A percentile compares a stretch with the other conserved stretches of the same genome.
phyloP scores from a whole-genome alignment of 2,797 vertebrate genomes.

The Sebastes matsubarae region DNA sequence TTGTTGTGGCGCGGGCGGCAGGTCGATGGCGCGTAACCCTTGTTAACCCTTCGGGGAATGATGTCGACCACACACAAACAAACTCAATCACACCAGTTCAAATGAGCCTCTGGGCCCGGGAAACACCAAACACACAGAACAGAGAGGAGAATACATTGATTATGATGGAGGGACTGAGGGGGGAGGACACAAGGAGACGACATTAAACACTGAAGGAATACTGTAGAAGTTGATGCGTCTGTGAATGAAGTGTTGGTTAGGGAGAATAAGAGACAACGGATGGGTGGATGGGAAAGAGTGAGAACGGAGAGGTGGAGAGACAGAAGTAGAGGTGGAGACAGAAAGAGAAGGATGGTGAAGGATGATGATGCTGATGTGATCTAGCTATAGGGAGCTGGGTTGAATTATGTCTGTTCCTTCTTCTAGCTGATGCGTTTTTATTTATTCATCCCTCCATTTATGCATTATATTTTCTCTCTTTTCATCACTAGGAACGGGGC shows the following conservation, averaged over 20 bases:
- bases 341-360: too few relatives aligned
- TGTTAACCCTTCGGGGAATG: constrained; percentile 85
- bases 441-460: too few relatives aligned
- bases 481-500: too few relatives aligned
- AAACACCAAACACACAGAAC: constrained; percentile 77
- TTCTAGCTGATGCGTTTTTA: too few relatives aligned
- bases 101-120: constrained; percentile 77
- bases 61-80: constrained; percentile 85
- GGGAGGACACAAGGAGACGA: constrained; percentile 5
- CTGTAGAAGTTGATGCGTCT: constrained; percentile 39
- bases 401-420: too few relatives aligned
- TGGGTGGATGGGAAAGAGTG: neutral
- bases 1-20: constrained; percentile 70
- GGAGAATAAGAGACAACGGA: neutral
- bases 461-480: too few relatives aligned
- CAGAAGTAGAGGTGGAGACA: too few relatives aligned
- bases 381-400: too few relatives aligned
- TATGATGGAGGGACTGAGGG: constrained; percentile 61
- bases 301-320: neutral
- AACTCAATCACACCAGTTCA: constrained; percentile 86
- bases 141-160: constrained; percentile 68
- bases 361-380: too few relatives aligned
- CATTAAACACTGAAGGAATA: constrained; percentile 45
- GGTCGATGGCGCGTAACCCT: constrained; percentile 81
- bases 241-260: constrained; percentile 15